phyloP scores from a whole-genome alignment of 2,888 invertebrate genomes.

The Netelia melanura region DNA sequence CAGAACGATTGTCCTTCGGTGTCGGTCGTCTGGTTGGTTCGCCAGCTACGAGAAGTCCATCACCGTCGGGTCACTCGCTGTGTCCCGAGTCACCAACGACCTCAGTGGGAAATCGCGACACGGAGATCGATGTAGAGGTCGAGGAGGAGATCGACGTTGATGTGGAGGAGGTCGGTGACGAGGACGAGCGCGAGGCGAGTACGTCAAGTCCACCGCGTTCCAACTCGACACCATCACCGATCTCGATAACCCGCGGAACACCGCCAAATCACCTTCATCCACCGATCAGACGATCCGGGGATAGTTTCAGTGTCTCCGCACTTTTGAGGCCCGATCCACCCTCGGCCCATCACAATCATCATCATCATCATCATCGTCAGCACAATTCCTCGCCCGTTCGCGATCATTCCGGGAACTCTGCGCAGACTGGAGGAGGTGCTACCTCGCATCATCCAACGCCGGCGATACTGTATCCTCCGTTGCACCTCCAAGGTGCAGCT shows the following conservation, averaged over 20 bases:
- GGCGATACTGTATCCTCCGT: constrained; percentile 84
- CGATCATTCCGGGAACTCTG: constrained; percentile 67
- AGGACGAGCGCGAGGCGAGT: constrained; percentile 80
- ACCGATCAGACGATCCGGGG: constrained; percentile 87
- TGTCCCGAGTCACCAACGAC: constrained; percentile 81
- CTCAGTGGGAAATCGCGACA: constrained; percentile 77
- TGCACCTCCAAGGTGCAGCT: constrained; percentile 82
- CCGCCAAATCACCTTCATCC: constrained; percentile 76
- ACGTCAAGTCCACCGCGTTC: constrained; percentile 79
- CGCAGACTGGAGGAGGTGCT: constrained; percentile 34
- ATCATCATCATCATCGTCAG: constrained; percentile 80
- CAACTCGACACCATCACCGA: constrained; percentile 79
- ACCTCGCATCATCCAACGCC: constrained; percentile 85
- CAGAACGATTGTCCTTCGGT: constrained; percentile 94
- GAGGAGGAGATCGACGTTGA: constrained; percentile 83
- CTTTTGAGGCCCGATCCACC: constrained; percentile 92
- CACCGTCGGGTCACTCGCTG: constrained; percentile 80
- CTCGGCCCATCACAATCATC: constrained; percentile 86
- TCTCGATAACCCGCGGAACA: constrained; percentile 76
- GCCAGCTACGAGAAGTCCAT: constrained; percentile 80
- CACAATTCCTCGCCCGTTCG: constrained; percentile 84
- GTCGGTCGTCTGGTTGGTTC: constrained; percentile 91
- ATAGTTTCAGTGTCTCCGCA: constrained; percentile 94
- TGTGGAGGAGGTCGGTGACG: constrained; percentile 83
- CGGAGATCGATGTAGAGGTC: constrained; percentile 80